phyloP scores from a whole-genome alignment of 2,888 invertebrate species.

The Aphelenchoides bicaudatus region DNA sequence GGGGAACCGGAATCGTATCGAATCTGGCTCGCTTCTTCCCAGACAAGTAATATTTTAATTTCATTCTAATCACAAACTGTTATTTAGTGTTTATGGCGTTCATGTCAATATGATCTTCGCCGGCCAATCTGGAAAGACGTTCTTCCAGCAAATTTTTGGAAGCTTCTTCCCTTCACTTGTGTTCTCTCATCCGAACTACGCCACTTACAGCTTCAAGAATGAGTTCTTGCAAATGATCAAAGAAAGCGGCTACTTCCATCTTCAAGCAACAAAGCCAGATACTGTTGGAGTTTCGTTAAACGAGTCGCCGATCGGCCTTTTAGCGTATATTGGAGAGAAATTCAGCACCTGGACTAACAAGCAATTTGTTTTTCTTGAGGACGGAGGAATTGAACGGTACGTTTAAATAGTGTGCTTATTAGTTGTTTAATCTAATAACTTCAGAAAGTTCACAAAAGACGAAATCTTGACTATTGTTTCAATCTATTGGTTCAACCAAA shows the following conservation, averaged over 20 bases:
- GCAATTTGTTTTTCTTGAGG: conserved; percentile 64
- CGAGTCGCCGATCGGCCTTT: conserved; percentile 79
- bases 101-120: neutral
- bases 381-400: conserved; percentile 65
- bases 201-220: neutral
- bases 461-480: conserved; percentile 75
- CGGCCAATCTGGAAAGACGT: neutral
- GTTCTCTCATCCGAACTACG: conserved; percentile 5
- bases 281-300: conserved; percentile 71
- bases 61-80: neutral
- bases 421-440: conserved; percentile 20
- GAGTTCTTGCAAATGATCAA: conserved; percentile 27
- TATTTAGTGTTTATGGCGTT: neutral
- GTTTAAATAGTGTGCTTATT: neutral
- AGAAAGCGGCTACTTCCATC: conserved; percentile 68
- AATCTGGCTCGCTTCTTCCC: conserved; percentile 71
- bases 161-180: conserved; percentile 2
- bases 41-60: conserved; percentile 41
- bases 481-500: conserved; percentile 74
- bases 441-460: conserved; percentile 70
- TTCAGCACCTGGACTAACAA: conserved; percentile 73
- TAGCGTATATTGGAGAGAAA: conserved; percentile 84
- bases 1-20: conserved; percentile 72
- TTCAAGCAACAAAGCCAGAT: conserved; percentile 84
- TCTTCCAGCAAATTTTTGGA: neutral